Base-by-base conservation (phyloP, 2,888 invertebrate species). In the Saturnia japonica region DNA sequence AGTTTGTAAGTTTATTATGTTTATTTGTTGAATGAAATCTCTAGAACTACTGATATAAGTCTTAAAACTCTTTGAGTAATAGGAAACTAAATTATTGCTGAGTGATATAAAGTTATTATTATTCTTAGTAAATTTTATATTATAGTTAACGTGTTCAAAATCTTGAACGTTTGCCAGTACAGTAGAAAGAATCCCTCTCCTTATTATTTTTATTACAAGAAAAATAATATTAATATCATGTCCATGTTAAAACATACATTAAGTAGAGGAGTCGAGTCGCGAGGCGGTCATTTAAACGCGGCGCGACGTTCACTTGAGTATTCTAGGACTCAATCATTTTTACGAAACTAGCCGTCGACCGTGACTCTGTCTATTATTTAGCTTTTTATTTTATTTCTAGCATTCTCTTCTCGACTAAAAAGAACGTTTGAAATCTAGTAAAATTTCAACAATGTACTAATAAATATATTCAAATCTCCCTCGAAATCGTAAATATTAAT, bases 261-360 rank as follows among this genome's bases (percentile, higher is more conserved):
- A 54, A 71, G 71, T 69, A 75, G 73, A 76, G 72, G 72, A 70
- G n/a, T n/a, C n/a, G 70, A n/a, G 42, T 76, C 76, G 74, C 75
- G 81, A 81, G 77, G 80, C 82, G 81, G 82, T 82, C 82, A 81
- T 76, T 77, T 77, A 76, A 74, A 71, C 70, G 73, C 72, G 72
- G 70, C 70, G 73, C 72, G 72, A 70, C 70, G 70, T 64, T 19
- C 19, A 28, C 57, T 60, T 60, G 14, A 60, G 28, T 28, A 19
- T 28, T 60, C 25, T 25, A 60, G 8, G 57, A 14, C 57, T 60
- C 57, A 60, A 60, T 60, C 57, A 28, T 16, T 25, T 60, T 60
- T 60, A 28, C 14, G 28, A 57, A 14, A 60, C 28, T 60, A 19
- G 28, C 12, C 25, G 14, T 60, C 14, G 25, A 28, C 14, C 19